Percentiles rank a stretch among this genome's conserved stretches.
phyloP scores from a whole-genome alignment of 2,888 invertebrate genomes.

The Tanytarsus gracilentus region DNA sequence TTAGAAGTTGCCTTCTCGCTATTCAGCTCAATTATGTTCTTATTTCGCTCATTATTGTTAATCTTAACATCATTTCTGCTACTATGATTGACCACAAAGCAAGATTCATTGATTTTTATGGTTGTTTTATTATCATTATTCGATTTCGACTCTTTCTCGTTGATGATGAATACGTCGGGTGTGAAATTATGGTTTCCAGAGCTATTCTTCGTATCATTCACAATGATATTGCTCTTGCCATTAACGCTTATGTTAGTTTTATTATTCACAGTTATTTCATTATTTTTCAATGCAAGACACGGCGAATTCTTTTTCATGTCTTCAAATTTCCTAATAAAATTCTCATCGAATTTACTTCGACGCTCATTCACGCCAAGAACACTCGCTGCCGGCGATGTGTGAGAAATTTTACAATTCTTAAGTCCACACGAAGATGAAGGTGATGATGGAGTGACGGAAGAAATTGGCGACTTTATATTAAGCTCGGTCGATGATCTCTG shows the following conservation, averaged over 20 bases:
- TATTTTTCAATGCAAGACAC: not conserved
- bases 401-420: conserved; percentile 35
- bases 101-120: conserved; percentile 27
- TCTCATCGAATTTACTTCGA: conserved; percentile 13
- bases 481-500: conserved; percentile 7
- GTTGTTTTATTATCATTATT: conserved; percentile 27
- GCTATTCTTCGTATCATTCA: conserved; percentile 21
- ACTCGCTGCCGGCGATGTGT: conserved; percentile 1
- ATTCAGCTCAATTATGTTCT: conserved; percentile 23
- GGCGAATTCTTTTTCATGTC: conserved; percentile 6
- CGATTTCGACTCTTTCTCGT: conserved; percentile 18
- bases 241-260: conserved; percentile 27
- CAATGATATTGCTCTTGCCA: conserved; percentile 25
- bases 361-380: not conserved
- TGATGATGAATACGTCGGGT: conserved; percentile 3
- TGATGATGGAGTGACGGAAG: not conserved
- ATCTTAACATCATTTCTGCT: conserved; percentile 8
- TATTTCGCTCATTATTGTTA: conserved; percentile 8
- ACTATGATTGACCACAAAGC: conserved; percentile 27
- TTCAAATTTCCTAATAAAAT: conserved; percentile 21
- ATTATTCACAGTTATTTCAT: conserved; percentile 5
- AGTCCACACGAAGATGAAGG: conserved; percentile 35
- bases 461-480: not conserved
- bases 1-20: not conserved
- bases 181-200: not conserved